A percentile compares a stretch with the other conserved stretches of the same genome.
Conservation (phyloP, 2,113 vertebrate genomes). For the Pomatorhinus ruficollis region DNA sequence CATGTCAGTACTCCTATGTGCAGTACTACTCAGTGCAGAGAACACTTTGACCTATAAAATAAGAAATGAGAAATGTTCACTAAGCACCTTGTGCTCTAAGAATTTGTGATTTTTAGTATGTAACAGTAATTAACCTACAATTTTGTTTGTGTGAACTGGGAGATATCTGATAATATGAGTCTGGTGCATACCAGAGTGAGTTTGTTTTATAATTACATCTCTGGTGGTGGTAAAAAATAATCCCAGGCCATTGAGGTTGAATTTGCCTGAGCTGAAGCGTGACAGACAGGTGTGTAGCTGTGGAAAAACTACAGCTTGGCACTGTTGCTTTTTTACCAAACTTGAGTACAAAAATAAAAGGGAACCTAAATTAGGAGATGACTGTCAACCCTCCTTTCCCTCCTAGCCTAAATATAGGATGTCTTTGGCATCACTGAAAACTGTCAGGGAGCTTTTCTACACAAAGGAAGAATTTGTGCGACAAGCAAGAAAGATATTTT, state of each 20-base stretch:
- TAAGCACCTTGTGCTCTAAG: rapidly evolving
- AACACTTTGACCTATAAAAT: not conserved
- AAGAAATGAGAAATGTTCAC: not conserved
- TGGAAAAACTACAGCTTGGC: not conserved
- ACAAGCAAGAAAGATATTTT: not conserved
- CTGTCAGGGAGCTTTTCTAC: not conserved
- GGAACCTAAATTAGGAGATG: not conserved
- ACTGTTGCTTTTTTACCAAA: not conserved
- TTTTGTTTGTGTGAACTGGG: not conserved
- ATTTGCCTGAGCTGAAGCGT: not conserved
- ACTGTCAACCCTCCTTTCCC: not conserved
- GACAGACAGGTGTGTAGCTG: not conserved
- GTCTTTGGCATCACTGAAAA: not conserved
- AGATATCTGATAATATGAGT: not conserved
- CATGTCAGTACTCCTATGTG: rapidly evolving
- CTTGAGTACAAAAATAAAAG: not conserved
- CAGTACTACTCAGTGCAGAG: not conserved
- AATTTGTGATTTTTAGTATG: not conserved
- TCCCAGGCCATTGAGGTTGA: not conserved
- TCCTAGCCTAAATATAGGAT: not conserved
- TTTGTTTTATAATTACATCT: not conserved
- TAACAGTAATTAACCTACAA: not conserved
- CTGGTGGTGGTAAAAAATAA: not conserved
- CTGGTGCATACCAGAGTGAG: not conserved
- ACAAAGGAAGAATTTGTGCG: not conserved